Evolutionary conservation across 1,140 invertebrate species (phyloP).

Genomic region (Anagrus nilaparvatae): DNA sequence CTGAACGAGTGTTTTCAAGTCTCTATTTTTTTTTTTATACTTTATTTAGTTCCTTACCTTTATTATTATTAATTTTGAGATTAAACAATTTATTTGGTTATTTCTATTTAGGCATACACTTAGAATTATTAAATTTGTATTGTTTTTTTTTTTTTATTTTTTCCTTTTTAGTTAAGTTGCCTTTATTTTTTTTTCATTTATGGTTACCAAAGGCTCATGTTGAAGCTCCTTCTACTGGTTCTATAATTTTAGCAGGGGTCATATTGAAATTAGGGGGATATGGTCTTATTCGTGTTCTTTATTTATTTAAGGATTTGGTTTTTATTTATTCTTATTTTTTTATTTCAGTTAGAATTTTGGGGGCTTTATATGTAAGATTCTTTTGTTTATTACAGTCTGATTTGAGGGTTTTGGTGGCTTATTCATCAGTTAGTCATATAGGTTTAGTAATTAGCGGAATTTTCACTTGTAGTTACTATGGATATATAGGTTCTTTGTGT

Average conservation of each 20-base stretch:
- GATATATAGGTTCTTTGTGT: slow-evolving; percentile 44
- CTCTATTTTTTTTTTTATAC: slow-evolving; percentile 55
- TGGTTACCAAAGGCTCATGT: slow-evolving; percentile 63
- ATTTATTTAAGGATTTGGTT: slow-evolving; percentile 33
- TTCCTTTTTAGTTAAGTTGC: slow-evolving; percentile 57
- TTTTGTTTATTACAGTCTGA: slow-evolving; percentile 51
- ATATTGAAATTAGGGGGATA: slow-evolving; percentile 56
- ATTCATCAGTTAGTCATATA: slow-evolving; percentile 53
- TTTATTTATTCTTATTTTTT: slow-evolving; percentile 39
- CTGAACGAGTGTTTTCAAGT: slow-evolving; percentile 48
- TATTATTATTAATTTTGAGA: slow-evolving; percentile 46
- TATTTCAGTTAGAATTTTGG: slow-evolving; percentile 45
- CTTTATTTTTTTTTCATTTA: slow-evolving; percentile 56
- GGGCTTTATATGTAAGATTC: slow-evolving; percentile 45
- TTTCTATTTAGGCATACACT: no score
- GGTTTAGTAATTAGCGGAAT: slow-evolving; percentile 41
- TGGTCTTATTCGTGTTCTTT: slow-evolving; percentile 48
- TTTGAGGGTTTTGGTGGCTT: slow-evolving; percentile 54
- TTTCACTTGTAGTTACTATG: slow-evolving; percentile 37
- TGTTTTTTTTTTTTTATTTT: slow-evolving; percentile 45
- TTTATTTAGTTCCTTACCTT: slow-evolving; percentile 47
- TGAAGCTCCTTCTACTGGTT: slow-evolving; percentile 53
- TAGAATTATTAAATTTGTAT: no score
- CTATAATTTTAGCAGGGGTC: slow-evolving; percentile 55
- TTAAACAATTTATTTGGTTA: no score